Conservation (phyloP, 2,888 invertebrate species). For the Dione vanillae region DNA sequence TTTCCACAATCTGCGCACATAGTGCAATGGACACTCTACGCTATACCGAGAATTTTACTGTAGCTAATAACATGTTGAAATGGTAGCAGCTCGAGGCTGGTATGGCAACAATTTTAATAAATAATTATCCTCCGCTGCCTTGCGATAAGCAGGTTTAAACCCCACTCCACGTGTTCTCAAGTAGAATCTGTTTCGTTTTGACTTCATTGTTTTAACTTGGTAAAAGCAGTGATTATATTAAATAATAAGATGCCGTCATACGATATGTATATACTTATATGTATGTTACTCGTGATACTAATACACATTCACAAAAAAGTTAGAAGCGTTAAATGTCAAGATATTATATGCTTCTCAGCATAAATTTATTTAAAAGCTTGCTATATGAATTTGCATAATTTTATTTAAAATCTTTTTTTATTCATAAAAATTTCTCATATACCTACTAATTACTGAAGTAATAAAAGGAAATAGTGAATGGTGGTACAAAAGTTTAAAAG, state of each 20-base stretch:
- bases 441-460: conserved; percentile 24
- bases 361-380: conserved; percentile 22
- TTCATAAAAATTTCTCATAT: conserved; percentile 10
- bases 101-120: conserved; percentile 77
- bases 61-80: conserved; percentile 56
- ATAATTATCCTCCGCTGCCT: conserved; percentile 69
- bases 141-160: conserved; percentile 69
- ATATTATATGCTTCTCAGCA: background rate
- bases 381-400: conserved; percentile 29
- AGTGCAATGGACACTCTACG: conserved; percentile 54
- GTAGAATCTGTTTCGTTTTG: conserved; percentile 43
- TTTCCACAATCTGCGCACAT: conserved; percentile 38
- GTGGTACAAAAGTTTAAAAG: conserved; percentile 31
- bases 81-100: conserved; percentile 54
- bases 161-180: conserved; percentile 48
- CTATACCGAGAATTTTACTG: conserved; percentile 58
- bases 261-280: too few species aligned
- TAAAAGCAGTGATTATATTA: too few species aligned
- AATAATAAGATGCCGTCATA: too few species aligned
- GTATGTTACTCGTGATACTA: too few species aligned
- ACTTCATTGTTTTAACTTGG: conserved; percentile 36
- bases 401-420: conserved; percentile 13
- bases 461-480: conserved; percentile 33
- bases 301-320: background rate
- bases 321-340: conserved; percentile 3